Evolutionary conservation across 2,888 invertebrate genomes (phyloP).

Genomic region (Drosophila pegasa): DNA sequence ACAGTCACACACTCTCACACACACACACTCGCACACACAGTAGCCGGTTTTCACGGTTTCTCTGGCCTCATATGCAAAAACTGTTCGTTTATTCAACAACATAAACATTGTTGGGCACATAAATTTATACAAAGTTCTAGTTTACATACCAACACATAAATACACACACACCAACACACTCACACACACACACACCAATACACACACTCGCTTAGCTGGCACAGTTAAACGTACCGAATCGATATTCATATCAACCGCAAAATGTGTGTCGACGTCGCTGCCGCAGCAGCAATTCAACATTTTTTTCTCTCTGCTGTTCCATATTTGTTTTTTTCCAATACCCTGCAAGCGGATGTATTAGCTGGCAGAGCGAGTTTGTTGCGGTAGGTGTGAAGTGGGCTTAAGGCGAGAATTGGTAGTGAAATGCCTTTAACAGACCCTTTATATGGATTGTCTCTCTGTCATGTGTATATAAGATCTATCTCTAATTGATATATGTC

Average conservation of each 20-base stretch:
- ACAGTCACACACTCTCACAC: slow-evolving; percentile 25
- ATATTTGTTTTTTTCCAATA: slow-evolving; percentile 13
- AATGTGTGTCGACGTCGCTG: slow-evolving; percentile 68
- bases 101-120: slow-evolving; percentile 79
- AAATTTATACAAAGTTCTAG: slow-evolving; percentile 81
- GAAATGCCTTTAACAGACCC: too few species aligned
- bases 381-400: too few species aligned
- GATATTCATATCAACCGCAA: slow-evolving; percentile 79
- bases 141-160: slow-evolving; percentile 58
- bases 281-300: slow-evolving; percentile 33
- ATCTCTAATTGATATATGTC: too few species aligned
- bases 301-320: slow-evolving; percentile 9
- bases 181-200: slow-evolving; percentile 4
- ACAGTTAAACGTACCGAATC: slow-evolving; percentile 73
- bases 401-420: too few species aligned
- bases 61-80: slow-evolving; percentile 70
- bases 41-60: slow-evolving; percentile 53
- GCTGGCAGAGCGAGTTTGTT: too few species aligned
- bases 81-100: slow-evolving; percentile 80
- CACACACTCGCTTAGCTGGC: slow-evolving; percentile 39
- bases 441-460: too few species aligned
- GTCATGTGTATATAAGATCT: too few species aligned
- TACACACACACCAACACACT: slow-evolving; percentile 17
- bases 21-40: slow-evolving; percentile 24
- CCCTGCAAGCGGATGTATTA: slow-evolving; percentile 5